Base-by-base conservation (phyloP, 2,888 invertebrate species). In the Hecatera dysodea region DNA sequence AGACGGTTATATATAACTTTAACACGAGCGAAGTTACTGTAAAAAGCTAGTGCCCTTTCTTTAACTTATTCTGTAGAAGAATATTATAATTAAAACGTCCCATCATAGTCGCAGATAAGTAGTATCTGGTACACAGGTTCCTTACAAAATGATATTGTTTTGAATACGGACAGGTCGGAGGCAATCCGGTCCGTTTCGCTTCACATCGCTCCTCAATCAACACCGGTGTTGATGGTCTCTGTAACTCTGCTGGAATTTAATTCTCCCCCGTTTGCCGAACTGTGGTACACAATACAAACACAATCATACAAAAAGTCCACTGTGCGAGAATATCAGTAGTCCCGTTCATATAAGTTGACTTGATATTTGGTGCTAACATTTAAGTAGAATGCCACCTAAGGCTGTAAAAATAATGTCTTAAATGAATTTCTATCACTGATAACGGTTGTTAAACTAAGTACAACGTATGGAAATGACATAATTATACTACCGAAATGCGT, bases 181-280 rank as follows among this genome's bases (percentile, higher is more conserved):
- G 29, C 27, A 61, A 80, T 65, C 50, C 39, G 55, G 46, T 73
- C 67, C 73, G 68, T 65, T 70, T 57, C 39, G 50, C 57, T 48
- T 78, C 36, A 69, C 69, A 67, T 56, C 22, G 69, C 50, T 60
- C 29, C 70, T 78, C 81, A 59, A 70, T 76, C 74, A 78, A 85
- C 69, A 72, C 24, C 52, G 22, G 12, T 65, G 72, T 68, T 78
- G 70, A 64, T 68, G 44, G 27, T 67, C 62, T 50, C 63, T 60
- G 67, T 77, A 67, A 82, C 71, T 60, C 62, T 69, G 64, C 56
- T 67, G 59, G 46, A 74, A 57, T 70, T 81, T 72, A 63, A 77
- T 75, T 70, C 42, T 56, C 72, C 68, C 59, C 39, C 22, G 53
- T 78, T 78, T 72, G 44, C 55, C 33, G 44, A 65, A 44, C 65